phyloP scores from a whole-genome alignment of 2,888 invertebrate genomes.

The Coelopa pilipes region DNA sequence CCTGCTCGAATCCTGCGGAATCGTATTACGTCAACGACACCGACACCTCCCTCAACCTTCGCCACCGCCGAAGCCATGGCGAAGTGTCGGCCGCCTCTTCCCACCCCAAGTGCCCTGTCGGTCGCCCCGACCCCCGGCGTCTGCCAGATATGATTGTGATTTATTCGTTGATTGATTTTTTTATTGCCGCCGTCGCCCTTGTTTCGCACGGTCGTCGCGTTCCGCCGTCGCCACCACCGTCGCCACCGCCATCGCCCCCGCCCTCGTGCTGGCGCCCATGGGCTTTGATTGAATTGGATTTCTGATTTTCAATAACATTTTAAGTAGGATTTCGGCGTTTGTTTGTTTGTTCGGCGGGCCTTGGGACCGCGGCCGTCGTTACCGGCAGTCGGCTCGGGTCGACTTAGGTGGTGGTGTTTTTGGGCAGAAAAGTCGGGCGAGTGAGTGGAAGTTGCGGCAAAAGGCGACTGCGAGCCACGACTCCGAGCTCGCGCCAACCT shows the following conservation, averaged over 20 bases:
- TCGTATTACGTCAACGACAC: no score
- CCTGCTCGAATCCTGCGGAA: no score
- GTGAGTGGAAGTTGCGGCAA: no score
- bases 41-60: no score
- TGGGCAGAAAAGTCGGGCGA: no score
- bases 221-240: neutral
- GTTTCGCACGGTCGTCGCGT: constrained; percentile 26
- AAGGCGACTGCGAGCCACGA: no score
- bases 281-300: constrained; percentile 37
- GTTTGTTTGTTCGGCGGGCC: constrained; percentile 19
- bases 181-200: constrained; percentile 26
- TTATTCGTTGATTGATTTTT: constrained; percentile 42
- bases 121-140: neutral
- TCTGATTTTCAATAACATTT: constrained; percentile 38
- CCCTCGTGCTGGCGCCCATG: neutral
- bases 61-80: no score
- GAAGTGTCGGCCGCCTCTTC: no score
- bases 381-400: no score
- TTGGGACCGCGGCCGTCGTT: neutral
- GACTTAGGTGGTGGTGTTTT: no score
- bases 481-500: no score
- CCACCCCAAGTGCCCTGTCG: neutral
- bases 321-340: constrained; percentile 19
- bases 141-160: constrained; percentile 25
- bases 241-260: no score